These are phyloP conservation scores for Erpornis zantholeuca DNA, from an alignment of 2,113 vertebrate genomes.

Conservation along the genomic window DNA sequence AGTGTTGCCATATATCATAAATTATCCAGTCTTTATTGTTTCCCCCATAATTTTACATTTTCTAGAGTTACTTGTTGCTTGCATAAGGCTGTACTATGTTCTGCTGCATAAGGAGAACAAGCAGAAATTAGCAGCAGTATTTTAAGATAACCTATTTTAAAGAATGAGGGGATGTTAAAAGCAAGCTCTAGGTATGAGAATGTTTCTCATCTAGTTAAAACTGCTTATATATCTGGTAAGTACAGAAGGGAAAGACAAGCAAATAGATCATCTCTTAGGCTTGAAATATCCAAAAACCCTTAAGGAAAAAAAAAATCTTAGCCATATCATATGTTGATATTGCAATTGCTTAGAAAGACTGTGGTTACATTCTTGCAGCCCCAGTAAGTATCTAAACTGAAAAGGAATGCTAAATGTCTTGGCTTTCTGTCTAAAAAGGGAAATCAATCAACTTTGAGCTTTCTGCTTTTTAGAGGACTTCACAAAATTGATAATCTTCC, in stretches of 20 bases:
- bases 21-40: background rate
- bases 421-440: background rate
- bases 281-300: background rate
- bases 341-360: background rate
- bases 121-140: conserved; percentile 13
- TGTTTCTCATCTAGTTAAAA: background rate
- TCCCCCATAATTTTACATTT: background rate
- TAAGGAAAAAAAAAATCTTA: background rate
- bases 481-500: background rate
- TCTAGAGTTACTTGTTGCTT: background rate
- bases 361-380: background rate
- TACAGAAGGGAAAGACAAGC: background rate
- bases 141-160: conserved; percentile 40
- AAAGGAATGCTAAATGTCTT: background rate
- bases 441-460: background rate
- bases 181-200: background rate
- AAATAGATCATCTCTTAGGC: background rate
- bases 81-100: background rate
- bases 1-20: background rate
- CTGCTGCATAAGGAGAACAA: background rate
- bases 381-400: background rate
- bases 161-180: background rate
- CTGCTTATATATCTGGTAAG: background rate
- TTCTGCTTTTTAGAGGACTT: background rate
- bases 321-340: background rate